phyloP scores from a whole-genome alignment of 2,113 vertebrate species.

The Polypterus bichir region DNA sequence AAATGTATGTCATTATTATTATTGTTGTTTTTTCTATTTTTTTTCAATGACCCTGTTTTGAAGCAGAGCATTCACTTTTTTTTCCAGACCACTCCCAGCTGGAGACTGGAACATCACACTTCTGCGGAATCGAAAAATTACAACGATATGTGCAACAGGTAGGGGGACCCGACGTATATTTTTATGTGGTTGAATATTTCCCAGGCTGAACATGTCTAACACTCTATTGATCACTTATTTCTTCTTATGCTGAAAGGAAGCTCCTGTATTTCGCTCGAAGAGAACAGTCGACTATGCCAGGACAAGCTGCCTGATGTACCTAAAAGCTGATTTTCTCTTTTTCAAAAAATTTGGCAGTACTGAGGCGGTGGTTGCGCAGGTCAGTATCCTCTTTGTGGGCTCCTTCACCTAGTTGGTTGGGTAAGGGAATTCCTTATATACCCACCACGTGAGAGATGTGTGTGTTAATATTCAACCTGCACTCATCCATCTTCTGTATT shows the following conservation, averaged over 20 bases:
- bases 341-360: conserved; percentile 50
- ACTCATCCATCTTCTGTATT: too few relatives aligned
- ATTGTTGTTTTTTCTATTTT: background rate
- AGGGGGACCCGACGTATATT: too few relatives aligned
- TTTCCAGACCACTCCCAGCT: conserved; percentile 27
- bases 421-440: background rate
- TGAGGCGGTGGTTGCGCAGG: conserved; percentile 59
- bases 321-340: conserved; percentile 52
- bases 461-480: too few relatives aligned
- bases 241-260: conserved; percentile 26
- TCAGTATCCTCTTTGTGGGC: conserved; percentile 19
- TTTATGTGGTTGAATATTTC: too few relatives aligned
- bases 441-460: background rate
- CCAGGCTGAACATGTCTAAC: too few relatives aligned
- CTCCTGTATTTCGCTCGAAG: conserved; percentile 25
- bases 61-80: background rate
- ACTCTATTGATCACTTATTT: too few relatives aligned
- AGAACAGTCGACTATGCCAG: conserved; percentile 47
- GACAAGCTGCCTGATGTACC: conserved; percentile 55
- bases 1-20: too few relatives aligned
- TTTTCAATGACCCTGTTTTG: background rate
- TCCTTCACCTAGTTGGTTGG: background rate
- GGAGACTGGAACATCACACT: conserved; percentile 21
- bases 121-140: conserved; percentile 39
- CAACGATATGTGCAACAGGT: conserved; percentile 21